Percentiles rank a stretch among this genome's conserved stretches.
These are phyloP conservation scores for Aleadryas rufinucha DNA, from an alignment of 2,113 vertebrate species.

Conservation along the genomic window DNA sequence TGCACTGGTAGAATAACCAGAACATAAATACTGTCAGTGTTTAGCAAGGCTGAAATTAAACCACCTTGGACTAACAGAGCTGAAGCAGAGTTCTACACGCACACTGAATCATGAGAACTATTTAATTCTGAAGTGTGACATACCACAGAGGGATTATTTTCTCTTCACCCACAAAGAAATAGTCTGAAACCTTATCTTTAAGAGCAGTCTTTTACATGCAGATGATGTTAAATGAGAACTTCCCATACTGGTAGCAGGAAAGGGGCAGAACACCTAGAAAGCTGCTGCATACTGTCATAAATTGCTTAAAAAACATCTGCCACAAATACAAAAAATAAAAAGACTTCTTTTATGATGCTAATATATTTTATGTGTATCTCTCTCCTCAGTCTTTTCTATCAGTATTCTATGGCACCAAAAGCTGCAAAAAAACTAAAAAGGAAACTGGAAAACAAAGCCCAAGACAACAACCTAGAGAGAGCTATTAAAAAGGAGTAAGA, in stretches of 20 bases:
- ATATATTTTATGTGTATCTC: not conserved
- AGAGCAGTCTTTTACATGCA: not conserved
- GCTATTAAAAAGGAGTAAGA: not conserved
- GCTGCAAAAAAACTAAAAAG: not conserved
- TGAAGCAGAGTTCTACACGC: not conserved
- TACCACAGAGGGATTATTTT: not conserved
- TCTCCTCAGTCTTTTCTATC: not conserved
- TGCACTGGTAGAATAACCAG: not conserved
- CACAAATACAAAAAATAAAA: not conserved
- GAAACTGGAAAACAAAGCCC: not conserved
- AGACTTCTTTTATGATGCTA: not conserved
- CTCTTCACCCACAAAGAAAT: not conserved
- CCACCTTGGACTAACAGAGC: not conserved
- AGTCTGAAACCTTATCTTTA: not conserved
- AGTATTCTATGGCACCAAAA: not conserved
- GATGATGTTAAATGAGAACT: not conserved
- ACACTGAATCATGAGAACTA: not conserved
- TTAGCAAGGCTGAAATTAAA: constrained; percentile 5
- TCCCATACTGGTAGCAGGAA: not conserved
- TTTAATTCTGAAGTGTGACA: not conserved
- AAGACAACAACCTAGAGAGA: not conserved
- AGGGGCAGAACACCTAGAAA: not conserved
- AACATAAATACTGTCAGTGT: not conserved
- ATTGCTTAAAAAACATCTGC: not conserved
- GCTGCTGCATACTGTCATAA: not conserved